Conservation (phyloP, 2,113 vertebrate genomes). For the Diglossa brunneiventris region DNA sequence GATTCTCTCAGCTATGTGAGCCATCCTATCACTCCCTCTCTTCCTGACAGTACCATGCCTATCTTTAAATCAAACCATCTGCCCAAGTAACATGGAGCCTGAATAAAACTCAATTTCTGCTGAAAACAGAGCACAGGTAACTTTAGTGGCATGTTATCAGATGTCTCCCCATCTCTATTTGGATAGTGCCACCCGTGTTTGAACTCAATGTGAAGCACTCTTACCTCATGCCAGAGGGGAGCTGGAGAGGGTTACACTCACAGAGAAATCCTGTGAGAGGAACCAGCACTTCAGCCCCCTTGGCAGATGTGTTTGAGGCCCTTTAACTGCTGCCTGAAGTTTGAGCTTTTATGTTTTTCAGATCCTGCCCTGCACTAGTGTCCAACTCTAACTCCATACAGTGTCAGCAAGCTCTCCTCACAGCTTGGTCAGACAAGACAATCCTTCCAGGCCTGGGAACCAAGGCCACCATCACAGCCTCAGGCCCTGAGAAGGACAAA, state of each 20-base stretch:
- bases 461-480: background rate
- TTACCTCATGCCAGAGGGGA: background rate
- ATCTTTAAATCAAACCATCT: background rate
- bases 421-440: background rate
- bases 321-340: background rate
- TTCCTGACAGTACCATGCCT: background rate
- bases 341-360: background rate
- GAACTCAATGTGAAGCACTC: background rate
- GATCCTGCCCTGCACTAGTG: background rate
- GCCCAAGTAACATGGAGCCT: background rate
- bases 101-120: background rate
- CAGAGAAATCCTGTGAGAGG: background rate
- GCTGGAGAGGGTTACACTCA: background rate
- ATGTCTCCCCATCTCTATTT: background rate
- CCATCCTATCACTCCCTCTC: background rate
- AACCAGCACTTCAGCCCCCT: background rate
- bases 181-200: background rate
- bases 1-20: background rate
- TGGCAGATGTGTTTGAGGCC: background rate
- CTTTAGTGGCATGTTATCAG: fast-evolving
- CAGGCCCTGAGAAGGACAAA: background rate
- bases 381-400: fast-evolving
- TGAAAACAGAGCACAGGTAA: background rate
- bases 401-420: background rate
- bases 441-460: background rate